Percentiles rank a stretch among this genome's conserved stretches.
Evolutionary conservation across 92 coral and sea anemone species (phyloP).

Genomic region (Siderastrea siderea): DNA sequence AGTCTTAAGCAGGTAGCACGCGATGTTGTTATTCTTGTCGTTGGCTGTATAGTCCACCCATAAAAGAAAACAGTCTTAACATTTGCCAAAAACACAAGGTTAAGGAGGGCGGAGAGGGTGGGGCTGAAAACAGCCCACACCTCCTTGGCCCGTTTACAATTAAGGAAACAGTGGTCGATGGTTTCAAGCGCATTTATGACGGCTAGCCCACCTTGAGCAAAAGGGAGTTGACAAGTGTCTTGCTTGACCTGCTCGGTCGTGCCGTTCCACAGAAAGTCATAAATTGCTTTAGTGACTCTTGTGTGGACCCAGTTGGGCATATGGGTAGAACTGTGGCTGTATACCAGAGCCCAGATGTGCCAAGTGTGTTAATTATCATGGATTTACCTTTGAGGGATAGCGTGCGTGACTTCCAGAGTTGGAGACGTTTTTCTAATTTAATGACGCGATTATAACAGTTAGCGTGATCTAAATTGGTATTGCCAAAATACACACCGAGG

Average conservation of each 20-base stretch:
- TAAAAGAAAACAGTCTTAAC: neutral
- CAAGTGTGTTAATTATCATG: conserved; percentile 44
- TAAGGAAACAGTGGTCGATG: conserved; percentile 8
- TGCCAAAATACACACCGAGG: conserved; percentile 29
- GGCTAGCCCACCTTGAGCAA: neutral
- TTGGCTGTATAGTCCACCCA: neutral
- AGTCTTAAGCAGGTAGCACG: neutral
- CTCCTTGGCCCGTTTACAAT: neutral
- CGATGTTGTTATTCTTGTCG: neutral
- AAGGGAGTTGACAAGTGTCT: neutral
- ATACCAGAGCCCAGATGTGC: conserved; percentile 39
- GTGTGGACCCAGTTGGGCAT: conserved; percentile 13
- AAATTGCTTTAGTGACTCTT: neutral
- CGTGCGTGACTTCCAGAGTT: conserved; percentile 18
- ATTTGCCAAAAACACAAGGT: neutral
- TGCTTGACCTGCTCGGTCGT: neutral
- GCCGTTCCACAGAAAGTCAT: too few relatives aligned
- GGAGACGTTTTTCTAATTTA: conserved; percentile 23
- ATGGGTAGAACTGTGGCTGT: conserved; percentile 10
- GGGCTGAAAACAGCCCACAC: neutral
- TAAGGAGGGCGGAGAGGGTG: neutral
- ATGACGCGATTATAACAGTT: conserved; percentile 29
- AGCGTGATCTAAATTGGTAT: conserved; percentile 19
- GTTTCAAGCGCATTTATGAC: too few relatives aligned
- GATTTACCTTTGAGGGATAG: conserved; percentile 39